phyloP scores from a whole-genome alignment of 2,113 vertebrate genomes.

The Glareola pratincola region DNA sequence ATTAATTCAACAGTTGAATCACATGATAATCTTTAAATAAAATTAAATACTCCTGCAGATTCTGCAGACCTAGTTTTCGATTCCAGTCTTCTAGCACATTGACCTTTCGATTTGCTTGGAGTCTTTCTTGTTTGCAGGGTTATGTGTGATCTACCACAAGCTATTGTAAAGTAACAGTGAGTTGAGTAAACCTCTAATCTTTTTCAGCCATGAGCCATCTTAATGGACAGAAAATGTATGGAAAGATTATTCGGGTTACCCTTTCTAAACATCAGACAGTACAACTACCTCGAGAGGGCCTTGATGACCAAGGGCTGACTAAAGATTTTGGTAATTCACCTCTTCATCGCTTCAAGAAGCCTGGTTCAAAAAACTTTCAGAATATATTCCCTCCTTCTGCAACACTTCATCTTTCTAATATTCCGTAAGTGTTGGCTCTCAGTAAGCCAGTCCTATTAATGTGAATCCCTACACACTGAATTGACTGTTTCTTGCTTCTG shows the following conservation, averaged over 20 bases:
- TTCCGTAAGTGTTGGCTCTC: constrained; percentile 85
- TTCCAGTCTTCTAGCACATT: background rate
- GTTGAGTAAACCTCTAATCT: background rate
- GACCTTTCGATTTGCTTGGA: background rate
- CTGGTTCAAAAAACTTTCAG: constrained; percentile 97
- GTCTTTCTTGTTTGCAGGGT: background rate
- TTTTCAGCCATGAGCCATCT: constrained; percentile 95
- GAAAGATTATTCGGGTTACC: constrained; percentile 95
- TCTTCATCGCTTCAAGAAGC: constrained; percentile 97
- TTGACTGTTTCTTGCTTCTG: background rate
- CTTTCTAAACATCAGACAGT: constrained; percentile 96
- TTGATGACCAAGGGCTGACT: constrained; percentile 95
- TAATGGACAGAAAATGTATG: constrained; percentile 98
- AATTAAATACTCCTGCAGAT: background rate
- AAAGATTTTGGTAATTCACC: constrained; percentile 97
- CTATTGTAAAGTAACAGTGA: background rate
- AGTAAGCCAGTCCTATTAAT: background rate
- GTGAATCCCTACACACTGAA: background rate
- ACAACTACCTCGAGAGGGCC: constrained; percentile 92
- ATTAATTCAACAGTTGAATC: background rate
- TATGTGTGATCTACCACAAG: background rate
- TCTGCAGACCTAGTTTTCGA: background rate
- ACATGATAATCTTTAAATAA: background rate
- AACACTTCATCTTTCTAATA: constrained; percentile 95
- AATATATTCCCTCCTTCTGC: constrained; percentile 97